These are phyloP conservation scores for Drosophila neotestacea DNA, from an alignment of 2,888 invertebrate genomes.

Conservation along the genomic window DNA sequence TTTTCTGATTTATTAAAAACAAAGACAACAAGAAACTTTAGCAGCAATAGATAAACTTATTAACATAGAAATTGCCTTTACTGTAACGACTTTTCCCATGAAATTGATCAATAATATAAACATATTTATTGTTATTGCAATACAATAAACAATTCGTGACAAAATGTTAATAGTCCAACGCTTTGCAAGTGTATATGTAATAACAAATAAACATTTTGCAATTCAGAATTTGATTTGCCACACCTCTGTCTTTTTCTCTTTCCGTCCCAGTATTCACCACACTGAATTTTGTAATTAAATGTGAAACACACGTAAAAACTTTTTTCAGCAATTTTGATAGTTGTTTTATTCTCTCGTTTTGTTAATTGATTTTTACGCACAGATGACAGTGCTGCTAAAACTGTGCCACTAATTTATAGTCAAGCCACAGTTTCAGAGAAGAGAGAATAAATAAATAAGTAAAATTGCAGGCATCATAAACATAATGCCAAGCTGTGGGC, in stretches of 20 bases:
- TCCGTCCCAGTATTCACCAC: neutral
- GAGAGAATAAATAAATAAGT: conserved; percentile 49
- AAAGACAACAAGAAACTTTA: no score
- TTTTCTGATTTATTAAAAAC: no score
- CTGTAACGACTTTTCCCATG: neutral
- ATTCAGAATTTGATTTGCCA: conserved; percentile 53
- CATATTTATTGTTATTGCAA: neutral
- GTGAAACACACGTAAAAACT: conserved; percentile 34
- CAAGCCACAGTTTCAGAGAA: conserved; percentile 31
- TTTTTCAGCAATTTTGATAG: conserved; percentile 34
- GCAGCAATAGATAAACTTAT: no score
- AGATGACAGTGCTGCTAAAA: conserved; percentile 44
- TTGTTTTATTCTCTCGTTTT: conserved; percentile 2
- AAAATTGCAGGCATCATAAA: conserved; percentile 53
- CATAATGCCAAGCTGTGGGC: conserved; percentile 44
- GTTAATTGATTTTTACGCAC: conserved; percentile 50
- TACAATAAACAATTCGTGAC: neutral
- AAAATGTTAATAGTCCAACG: neutral
- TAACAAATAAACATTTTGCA: conserved; percentile 29
- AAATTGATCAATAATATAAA: conserved; percentile 1
- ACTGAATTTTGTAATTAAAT: conserved; percentile 45
- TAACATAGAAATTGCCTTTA: neutral
- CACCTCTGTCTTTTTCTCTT: no score
- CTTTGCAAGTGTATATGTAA: conserved; percentile 2
- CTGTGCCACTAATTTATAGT: conserved; percentile 51